Evolutionary conservation across 2,888 invertebrate genomes (phyloP).

Genomic region (Zootermopsis nevadensis): DNA sequence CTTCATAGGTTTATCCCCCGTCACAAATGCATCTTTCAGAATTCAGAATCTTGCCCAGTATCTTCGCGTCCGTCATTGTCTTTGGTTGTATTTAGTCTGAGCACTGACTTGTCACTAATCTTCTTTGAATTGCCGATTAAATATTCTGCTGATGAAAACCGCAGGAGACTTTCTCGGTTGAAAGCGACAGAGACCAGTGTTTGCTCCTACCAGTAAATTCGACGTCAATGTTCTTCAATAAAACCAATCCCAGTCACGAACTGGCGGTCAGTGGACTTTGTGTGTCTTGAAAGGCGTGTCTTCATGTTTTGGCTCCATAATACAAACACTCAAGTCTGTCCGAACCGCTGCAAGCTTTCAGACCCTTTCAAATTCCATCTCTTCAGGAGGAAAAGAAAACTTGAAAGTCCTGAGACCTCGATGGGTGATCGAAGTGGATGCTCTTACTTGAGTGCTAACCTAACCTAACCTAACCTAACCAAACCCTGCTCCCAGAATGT

Average conservation of each 20-base stretch:
- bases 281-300: background rate
- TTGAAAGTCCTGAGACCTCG: background rate
- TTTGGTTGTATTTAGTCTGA: no score
- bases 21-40: no score
- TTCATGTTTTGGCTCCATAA: background rate
- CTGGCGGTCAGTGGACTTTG: background rate
- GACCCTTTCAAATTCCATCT: constrained; percentile 22
- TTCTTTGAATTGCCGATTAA: no score
- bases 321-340: constrained; percentile 19
- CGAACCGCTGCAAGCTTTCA: background rate
- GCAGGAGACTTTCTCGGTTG: no score
- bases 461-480: no score
- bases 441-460: no score
- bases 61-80: no score
- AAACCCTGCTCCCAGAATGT: no score
- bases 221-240: background rate
- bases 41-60: no score
- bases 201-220: background rate
- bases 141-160: no score
- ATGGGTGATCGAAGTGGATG: constrained; percentile 7
- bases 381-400: background rate
- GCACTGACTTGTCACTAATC: no score
- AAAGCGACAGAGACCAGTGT: background rate
- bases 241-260: constrained; percentile 6
- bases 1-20: no score